A percentile compares a stretch with the other conserved stretches of the same genome.
Conservation (phyloP, 2,113 vertebrate species). For the Typhlomys cinereus region DNA sequence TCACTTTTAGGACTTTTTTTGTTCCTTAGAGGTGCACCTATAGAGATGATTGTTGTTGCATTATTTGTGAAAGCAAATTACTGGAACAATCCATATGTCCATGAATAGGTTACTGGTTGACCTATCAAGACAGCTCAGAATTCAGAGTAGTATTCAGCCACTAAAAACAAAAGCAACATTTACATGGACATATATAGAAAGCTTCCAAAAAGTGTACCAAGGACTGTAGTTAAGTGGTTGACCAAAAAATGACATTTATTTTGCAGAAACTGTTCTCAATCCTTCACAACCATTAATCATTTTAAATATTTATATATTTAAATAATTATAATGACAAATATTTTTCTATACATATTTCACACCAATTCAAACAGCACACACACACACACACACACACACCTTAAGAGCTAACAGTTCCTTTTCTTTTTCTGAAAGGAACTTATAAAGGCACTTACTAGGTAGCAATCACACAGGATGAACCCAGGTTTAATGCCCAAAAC, state of each 20-base stretch:
- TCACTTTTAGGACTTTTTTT: neutral
- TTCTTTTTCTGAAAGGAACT: slow-evolving; percentile 28
- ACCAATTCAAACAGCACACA: neutral
- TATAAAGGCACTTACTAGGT: neutral
- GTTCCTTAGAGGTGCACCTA: neutral
- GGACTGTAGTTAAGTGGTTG: neutral
- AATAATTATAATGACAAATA: neutral
- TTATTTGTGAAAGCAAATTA: neutral
- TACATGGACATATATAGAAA: slow-evolving; percentile 1
- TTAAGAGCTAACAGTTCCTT: neutral
- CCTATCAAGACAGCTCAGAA: too few species aligned
- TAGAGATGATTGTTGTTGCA: neutral
- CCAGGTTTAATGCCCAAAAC: slow-evolving; percentile 27
- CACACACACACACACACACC: neutral
- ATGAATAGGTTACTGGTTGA: neutral
- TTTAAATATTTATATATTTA: neutral
- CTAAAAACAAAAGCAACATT: neutral
- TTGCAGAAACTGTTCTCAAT: neutral
- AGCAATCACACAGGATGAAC: neutral
- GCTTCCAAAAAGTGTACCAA: neutral
- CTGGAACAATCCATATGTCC: neutral
- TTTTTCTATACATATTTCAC: neutral
- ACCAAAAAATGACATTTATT: neutral
- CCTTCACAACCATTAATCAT: neutral
- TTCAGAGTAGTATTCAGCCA: neutral